These are phyloP conservation scores for Ceyx margarethae DNA, from an alignment of 2,113 vertebrate species.

Conservation along the genomic window DNA sequence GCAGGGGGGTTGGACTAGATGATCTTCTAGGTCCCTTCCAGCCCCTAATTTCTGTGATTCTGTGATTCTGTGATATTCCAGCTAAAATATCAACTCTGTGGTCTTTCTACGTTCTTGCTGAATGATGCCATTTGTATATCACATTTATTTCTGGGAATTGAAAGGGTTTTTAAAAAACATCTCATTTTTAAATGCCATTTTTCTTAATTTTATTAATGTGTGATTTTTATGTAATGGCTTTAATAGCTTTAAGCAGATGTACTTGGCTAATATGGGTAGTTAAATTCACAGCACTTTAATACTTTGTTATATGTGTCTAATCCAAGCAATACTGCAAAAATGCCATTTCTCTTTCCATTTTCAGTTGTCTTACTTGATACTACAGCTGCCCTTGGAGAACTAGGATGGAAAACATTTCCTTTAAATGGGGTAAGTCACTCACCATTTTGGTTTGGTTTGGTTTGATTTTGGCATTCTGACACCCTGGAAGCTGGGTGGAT, in stretches of 20 bases:
- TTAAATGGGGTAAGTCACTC: constrained; percentile 90
- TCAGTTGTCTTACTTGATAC: constrained; percentile 93
- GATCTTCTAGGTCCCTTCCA: too few species aligned
- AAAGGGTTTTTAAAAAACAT: background rate
- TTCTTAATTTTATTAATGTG: background rate
- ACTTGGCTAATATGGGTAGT: background rate
- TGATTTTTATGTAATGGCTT: background rate
- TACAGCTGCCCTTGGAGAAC: constrained; percentile 87
- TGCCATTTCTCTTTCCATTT: constrained; percentile 70
- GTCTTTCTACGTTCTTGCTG: background rate
- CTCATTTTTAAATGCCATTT: background rate
- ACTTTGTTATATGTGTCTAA: background rate
- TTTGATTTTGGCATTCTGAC: background rate
- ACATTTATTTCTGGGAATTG: background rate
- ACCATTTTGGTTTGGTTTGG: background rate
- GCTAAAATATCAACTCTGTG: background rate
- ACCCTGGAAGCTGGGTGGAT: background rate
- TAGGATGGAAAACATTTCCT: constrained; percentile 94
- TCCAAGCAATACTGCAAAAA: background rate
- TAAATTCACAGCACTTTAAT: background rate
- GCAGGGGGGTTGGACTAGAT: too few species aligned
- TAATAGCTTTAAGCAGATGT: background rate
- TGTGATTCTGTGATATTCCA: background rate
- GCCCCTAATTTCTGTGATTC: too few species aligned
- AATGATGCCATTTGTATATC: background rate